Percentiles rank a stretch among this genome's conserved stretches.
These are phyloP conservation scores for Porites cylindrica DNA, from an alignment of 92 coral and sea anemone genomes.

Conservation along the genomic window DNA sequence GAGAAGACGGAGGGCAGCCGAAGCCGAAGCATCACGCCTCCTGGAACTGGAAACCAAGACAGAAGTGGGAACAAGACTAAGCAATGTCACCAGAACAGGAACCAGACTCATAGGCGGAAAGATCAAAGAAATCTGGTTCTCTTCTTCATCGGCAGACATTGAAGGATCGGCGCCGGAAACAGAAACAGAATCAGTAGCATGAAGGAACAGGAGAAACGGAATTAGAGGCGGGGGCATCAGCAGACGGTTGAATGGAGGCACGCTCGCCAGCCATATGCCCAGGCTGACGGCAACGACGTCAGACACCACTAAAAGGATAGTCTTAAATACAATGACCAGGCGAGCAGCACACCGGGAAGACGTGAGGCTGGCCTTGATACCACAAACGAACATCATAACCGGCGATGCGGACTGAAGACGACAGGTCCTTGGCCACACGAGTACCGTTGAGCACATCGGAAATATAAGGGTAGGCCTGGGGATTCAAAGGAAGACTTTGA, in stretches of 20 bases:
- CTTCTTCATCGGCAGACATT: background rate
- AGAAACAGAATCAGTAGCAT: too few species aligned
- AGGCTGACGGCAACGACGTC: conserved; percentile 11
- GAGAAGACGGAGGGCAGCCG: too few species aligned
- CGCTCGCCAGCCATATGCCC: conserved; percentile 32
- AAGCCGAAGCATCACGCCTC: too few species aligned
- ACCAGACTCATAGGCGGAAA: too few species aligned
- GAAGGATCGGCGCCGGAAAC: background rate
- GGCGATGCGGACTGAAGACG: background rate
- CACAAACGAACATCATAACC: background rate
- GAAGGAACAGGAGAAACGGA: too few species aligned
- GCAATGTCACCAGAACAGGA: too few species aligned
- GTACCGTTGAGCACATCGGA: background rate
- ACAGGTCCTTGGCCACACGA: background rate
- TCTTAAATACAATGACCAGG: background rate
- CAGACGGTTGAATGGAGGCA: too few species aligned
- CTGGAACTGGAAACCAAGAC: too few species aligned
- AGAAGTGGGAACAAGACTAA: too few species aligned
- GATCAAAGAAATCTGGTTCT: too few species aligned
- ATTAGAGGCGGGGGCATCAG: too few species aligned
- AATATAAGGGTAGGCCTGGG: background rate
- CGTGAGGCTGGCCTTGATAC: background rate
- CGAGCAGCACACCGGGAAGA: background rate
- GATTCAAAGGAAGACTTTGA: background rate
- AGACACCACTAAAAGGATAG: background rate